A percentile compares a stretch with the other conserved stretches of the same genome.
Conservation (phyloP, 2,113 vertebrate species). For the Colius striatus region DNA sequence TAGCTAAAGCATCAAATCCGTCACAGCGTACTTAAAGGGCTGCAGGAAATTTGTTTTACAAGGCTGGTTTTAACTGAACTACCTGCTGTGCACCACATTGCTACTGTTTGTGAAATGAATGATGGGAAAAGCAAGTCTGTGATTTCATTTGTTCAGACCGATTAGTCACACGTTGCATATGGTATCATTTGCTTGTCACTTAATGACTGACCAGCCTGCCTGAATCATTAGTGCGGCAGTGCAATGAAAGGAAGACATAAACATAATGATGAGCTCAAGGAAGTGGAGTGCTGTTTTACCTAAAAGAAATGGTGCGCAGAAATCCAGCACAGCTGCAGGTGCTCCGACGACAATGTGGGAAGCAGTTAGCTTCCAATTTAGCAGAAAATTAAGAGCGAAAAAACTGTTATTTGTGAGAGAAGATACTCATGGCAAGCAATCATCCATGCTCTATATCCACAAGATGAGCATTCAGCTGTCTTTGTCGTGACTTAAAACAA, state of each 20-base stretch:
- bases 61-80: constrained; percentile 88
- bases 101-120: constrained; percentile 85
- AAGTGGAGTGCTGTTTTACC: constrained; percentile 88
- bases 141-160: constrained; percentile 95
- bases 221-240: constrained; percentile 83
- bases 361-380: constrained; percentile 91
- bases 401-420: constrained; percentile 91
- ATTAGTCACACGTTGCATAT: constrained; percentile 87
- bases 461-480: constrained; percentile 88
- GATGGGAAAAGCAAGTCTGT: constrained; percentile 88
- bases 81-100: constrained; percentile 88
- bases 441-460: constrained; percentile 82
- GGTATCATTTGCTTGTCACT: constrained; percentile 98
- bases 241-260: constrained; percentile 92
- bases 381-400: constrained; percentile 92
- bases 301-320: constrained; percentile 87
- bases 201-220: constrained; percentile 95
- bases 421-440: constrained; percentile 89
- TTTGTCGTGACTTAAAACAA: constrained; percentile 90
- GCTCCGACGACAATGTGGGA: constrained; percentile 88
- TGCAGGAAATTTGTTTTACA: constrained; percentile 90
- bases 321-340: constrained; percentile 90
- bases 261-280: constrained; percentile 90
- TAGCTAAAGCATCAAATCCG: constrained; percentile 48
- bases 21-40: constrained; percentile 73